phyloP scores from a whole-genome alignment of 2,113 vertebrate species.

The Vulpes vulpes region DNA sequence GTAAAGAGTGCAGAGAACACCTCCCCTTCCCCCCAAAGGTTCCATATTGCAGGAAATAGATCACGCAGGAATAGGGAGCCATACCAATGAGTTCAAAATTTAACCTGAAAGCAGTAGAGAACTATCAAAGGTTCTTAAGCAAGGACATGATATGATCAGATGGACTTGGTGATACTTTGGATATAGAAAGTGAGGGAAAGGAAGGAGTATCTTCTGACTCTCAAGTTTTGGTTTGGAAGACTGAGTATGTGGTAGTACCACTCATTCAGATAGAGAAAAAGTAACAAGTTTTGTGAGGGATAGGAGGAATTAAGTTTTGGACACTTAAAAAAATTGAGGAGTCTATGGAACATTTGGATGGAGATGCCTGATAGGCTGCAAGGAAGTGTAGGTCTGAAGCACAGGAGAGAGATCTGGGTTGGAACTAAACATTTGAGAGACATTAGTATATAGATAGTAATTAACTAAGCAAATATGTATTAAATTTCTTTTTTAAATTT shows the following conservation, averaged over 20 bases:
- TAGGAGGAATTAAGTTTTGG: background rate
- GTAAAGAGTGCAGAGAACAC: background rate
- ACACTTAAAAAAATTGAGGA: conserved; percentile 27
- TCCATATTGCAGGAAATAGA: background rate
- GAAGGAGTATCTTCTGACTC: background rate
- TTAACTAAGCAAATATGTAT: conserved; percentile 26
- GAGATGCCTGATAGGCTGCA: background rate
- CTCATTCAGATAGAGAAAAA: conserved; percentile 11
- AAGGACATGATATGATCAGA: background rate
- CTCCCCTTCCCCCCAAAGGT: background rate
- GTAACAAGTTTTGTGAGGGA: conserved; percentile 4
- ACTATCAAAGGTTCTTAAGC: background rate
- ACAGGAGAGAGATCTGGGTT: background rate
- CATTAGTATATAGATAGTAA: background rate
- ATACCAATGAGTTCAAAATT: background rate
- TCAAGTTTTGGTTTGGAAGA: conserved; percentile 31
- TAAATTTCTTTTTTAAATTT: background rate
- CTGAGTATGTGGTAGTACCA: background rate
- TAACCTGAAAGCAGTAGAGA: background rate
- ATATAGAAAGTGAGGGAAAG: background rate
- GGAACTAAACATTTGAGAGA: conserved; percentile 24
- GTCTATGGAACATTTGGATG: background rate
- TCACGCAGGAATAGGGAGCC: background rate
- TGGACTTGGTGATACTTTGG: background rate
- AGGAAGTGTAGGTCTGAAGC: conserved; percentile 20